Base-by-base conservation (phyloP, 2,888 invertebrate species). In the Carterocephalus palaemon region DNA sequence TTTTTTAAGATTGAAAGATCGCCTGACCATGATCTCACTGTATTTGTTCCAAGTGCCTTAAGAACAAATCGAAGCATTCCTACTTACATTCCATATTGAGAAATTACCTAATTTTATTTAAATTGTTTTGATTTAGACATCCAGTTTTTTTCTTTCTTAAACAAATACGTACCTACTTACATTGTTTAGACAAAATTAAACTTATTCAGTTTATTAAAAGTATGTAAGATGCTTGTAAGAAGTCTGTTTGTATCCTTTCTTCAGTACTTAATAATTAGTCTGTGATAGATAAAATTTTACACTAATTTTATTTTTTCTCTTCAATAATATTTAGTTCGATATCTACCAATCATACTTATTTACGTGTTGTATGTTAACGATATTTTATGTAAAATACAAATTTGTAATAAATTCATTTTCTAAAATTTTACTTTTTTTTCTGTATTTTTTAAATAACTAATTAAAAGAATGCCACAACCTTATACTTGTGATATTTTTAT, bases 41-140 rank as follows among this genome's bases (percentile, higher is more conserved):
- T 80, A 81, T 83, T 83, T 80, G 81, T 85, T 86, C 75, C 74
- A 84, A 84, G 83, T 86, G 85, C 84, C 85, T 85, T 85, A 85
- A 68, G 77, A 82, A 79, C 78, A 81, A 82, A 80, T 80, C 66
- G 63, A 73, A 70, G 67, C 77, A 84, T 81, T 82, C 77, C 78
- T 75, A 73, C 58, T 60, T 64, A 70, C 74, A 80, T 78, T 81
- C 73, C 77, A 70, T 26, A 46, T 49, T 54, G 28, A 40, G 38
- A 23, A 12, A 23, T 39, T 20, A 4, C 5, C 23, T 36, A 13
- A 5, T 42, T 40, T 31, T 28, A 12, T 33, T 41, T 20, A 9
- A 5, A 13, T 24, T 0, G 4, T 28, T n/a, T n/a, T n/a, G n/a
- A n/a, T n/a, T n/a, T n/a, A n/a, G n/a, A n/a, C n/a, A n/a, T n/a